These are phyloP conservation scores for Polietes domitor DNA, from an alignment of 2,888 invertebrate species.

Conservation along the genomic window DNA sequence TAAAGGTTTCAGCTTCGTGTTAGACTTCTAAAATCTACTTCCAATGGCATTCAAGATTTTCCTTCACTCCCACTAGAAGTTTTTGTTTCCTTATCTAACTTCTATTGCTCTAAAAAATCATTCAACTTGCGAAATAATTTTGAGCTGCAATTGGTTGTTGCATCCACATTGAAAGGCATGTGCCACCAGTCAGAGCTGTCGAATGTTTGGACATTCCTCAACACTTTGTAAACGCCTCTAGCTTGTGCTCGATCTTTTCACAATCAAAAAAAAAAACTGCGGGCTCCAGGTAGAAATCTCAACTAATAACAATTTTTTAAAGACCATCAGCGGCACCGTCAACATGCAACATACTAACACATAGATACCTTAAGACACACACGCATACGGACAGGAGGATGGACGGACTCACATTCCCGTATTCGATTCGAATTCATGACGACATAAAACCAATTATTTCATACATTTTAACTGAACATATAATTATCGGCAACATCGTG, in stretches of 20 bases:
- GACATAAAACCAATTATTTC: constrained; percentile 5
- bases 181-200: too few species aligned
- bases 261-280: constrained; percentile 22
- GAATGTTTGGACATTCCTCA: constrained; percentile 11
- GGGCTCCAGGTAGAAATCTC: constrained; percentile 69
- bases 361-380: not conserved
- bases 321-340: constrained; percentile 38
- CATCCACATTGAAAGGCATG: too few species aligned
- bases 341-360: constrained; percentile 35
- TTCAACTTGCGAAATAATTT: too few species aligned
- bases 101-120: too few species aligned
- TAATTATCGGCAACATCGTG: constrained; percentile 3
- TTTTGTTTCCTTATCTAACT: too few species aligned
- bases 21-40: too few species aligned
- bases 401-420: constrained; percentile 3
- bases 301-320: constrained; percentile 54
- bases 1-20: too few species aligned
- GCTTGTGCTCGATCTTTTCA: not conserved
- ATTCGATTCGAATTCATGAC: not conserved
- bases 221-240: constrained; percentile 41
- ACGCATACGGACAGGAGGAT: not conserved
- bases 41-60: too few species aligned
- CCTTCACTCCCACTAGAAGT: too few species aligned
- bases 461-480: not conserved
- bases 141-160: too few species aligned